phyloP scores from a whole-genome alignment of 2,797 vertebrate genomes.

The Triplophysa bombifrons region DNA sequence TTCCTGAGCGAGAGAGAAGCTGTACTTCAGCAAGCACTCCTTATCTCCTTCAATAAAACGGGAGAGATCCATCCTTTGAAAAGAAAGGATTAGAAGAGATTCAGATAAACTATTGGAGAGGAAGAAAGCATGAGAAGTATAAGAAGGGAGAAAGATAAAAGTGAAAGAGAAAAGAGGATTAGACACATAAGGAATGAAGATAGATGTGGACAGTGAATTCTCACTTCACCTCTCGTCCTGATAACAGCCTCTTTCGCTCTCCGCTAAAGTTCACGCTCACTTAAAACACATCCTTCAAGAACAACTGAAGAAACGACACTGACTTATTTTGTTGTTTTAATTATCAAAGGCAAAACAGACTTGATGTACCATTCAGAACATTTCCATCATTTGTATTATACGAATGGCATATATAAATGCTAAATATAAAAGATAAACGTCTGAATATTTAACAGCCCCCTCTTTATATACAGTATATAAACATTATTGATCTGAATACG shows the following conservation, averaged over 20 bases:
- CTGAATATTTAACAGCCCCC: background rate
- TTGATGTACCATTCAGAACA: background rate
- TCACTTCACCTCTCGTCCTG: constrained; percentile 23
- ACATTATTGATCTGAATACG: constrained; percentile 9
- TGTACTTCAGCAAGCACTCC: constrained; percentile 42
- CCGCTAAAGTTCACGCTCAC: constrained; percentile 7
- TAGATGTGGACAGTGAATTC: constrained; percentile 46
- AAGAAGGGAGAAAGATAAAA: constrained; percentile 54
- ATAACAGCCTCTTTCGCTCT: constrained; percentile 5
- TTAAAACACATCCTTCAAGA: background rate
- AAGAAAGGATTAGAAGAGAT: constrained; percentile 54
- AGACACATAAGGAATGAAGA: constrained; percentile 49
- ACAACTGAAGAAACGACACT: background rate
- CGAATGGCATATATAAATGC: background rate
- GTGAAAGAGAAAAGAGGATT: constrained; percentile 57
- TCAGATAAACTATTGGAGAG: constrained; percentile 54
- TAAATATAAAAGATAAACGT: background rate
- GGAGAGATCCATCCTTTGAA: constrained; percentile 49
- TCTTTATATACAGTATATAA: background rate
- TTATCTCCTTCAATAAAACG: constrained; percentile 44
- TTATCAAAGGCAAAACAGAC: background rate
- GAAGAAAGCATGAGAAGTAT: constrained; percentile 50
- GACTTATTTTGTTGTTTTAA: background rate
- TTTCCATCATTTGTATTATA: background rate
- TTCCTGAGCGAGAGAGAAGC: constrained; percentile 16